Evolutionary conservation across 2,797 vertebrate genomes (phyloP).

Genomic region (Jordanella pulchra): DNA sequence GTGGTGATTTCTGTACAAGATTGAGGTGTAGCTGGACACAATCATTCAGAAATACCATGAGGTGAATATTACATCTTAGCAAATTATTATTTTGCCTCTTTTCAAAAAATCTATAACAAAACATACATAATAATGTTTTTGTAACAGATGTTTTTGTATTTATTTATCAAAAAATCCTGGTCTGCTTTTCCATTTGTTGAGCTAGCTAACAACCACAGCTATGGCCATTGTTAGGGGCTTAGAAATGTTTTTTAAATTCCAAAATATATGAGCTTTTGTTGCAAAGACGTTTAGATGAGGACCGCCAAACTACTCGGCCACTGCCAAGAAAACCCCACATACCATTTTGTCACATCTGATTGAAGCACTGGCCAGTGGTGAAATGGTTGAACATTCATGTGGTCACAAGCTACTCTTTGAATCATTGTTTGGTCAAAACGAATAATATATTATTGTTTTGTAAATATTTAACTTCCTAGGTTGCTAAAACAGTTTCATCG

Average conservation of each 20-base stretch:
- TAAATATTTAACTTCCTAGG: background rate
- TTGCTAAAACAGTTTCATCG: background rate
- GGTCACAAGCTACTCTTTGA: background rate
- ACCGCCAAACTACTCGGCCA: background rate
- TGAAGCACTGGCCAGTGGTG: background rate
- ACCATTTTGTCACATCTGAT: slow-evolving; percentile 1
- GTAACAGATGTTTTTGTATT: background rate
- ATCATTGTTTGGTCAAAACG: background rate
- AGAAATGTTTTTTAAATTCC: background rate
- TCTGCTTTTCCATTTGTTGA: background rate
- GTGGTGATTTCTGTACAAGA: background rate
- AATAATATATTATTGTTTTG: background rate
- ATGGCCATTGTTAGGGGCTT: background rate
- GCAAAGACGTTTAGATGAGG: background rate
- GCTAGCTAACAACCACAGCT: slow-evolving; percentile 4
- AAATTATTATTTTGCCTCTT: background rate
- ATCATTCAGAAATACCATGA: background rate
- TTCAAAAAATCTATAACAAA: background rate
- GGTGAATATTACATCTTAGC: background rate
- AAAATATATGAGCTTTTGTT: background rate
- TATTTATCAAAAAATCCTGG: background rate
- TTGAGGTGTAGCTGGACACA: background rate
- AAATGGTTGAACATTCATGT: background rate
- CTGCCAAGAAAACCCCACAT: slow-evolving; percentile 1
- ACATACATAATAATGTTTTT: background rate